Evolutionary conservation across 2,797 vertebrate species (phyloP).

Genomic region (Oreonectes daqikongensis): DNA sequence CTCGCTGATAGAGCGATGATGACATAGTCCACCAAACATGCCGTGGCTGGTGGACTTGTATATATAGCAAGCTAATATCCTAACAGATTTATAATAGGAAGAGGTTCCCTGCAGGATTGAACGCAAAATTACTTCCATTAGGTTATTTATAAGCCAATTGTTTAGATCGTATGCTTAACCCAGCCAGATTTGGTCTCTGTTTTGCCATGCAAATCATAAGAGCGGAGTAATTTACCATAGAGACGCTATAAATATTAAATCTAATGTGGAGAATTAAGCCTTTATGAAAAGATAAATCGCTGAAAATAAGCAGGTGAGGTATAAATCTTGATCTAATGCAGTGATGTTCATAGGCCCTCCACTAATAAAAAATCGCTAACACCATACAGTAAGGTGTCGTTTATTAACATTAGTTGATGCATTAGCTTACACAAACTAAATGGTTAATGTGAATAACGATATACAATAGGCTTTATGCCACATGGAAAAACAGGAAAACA

Average conservation of each 20-base stretch:
- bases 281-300: not conserved
- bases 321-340: not conserved
- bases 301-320: not conserved
- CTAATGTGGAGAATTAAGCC: constrained; percentile 4
- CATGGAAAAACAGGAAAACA: no score
- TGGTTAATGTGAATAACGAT: no score
- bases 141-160: constrained; percentile 15
- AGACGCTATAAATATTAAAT: constrained; percentile 13
- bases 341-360: not conserved
- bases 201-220: not conserved
- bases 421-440: not conserved
- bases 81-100: constrained; percentile 19
- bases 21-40: constrained; percentile 15
- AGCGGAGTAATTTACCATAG: not conserved
- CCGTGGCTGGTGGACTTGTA: not conserved
- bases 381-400: not conserved
- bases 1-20: constrained; percentile 10
- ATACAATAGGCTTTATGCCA: no score
- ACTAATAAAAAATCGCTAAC: not conserved
- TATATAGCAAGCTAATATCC: constrained; percentile 8
- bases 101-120: constrained; percentile 15
- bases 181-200: not conserved
- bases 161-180: constrained; percentile 14
- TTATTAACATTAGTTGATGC: not conserved
- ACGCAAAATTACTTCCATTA: constrained; percentile 27